Conservation (phyloP, 2,797 vertebrate species). For the Astyanax mexicanus region DNA sequence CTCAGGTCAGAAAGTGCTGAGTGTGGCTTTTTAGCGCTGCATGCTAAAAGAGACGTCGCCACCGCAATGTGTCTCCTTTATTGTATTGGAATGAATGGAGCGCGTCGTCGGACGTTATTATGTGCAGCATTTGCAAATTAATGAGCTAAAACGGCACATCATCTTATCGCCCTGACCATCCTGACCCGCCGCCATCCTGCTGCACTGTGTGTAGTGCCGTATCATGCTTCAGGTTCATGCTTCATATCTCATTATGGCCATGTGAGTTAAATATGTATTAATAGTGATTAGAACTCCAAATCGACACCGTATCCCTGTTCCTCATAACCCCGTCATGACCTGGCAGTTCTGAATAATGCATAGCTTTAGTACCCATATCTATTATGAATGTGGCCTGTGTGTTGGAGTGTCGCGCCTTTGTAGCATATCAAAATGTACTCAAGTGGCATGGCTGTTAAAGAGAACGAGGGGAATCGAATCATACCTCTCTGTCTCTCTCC, state of each 20-base stretch:
- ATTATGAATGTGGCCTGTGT: conserved; percentile 22
- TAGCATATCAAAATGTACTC: conserved; percentile 27
- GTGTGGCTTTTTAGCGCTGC: conserved; percentile 24
- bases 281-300: conserved; percentile 38
- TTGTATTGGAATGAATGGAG: conserved; percentile 36
- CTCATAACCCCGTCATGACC: background rate
- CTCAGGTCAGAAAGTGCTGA: conserved; percentile 41
- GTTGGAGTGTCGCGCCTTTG: conserved; percentile 21
- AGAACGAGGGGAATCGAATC: conserved; percentile 3
- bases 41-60: conserved; percentile 30
- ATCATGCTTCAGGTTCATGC: conserved; percentile 42
- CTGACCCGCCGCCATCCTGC: conserved; percentile 36
- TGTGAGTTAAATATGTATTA: conserved; percentile 35
- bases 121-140: conserved; percentile 54
- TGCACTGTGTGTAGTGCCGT: conserved; percentile 26
- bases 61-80: conserved; percentile 24
- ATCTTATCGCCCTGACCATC: too few relatives aligned
- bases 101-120: conserved; percentile 42
- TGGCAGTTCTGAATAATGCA: conserved; percentile 39
- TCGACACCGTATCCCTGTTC: background rate
- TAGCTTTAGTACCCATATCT: conserved; percentile 21
- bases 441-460: conserved; percentile 8
- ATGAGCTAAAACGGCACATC: conserved; percentile 44
- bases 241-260: conserved; percentile 35
- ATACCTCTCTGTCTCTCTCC: background rate